Evolutionary conservation across 2,113 vertebrate genomes (phyloP).

Genomic region (Psilopsiagon aymara): DNA sequence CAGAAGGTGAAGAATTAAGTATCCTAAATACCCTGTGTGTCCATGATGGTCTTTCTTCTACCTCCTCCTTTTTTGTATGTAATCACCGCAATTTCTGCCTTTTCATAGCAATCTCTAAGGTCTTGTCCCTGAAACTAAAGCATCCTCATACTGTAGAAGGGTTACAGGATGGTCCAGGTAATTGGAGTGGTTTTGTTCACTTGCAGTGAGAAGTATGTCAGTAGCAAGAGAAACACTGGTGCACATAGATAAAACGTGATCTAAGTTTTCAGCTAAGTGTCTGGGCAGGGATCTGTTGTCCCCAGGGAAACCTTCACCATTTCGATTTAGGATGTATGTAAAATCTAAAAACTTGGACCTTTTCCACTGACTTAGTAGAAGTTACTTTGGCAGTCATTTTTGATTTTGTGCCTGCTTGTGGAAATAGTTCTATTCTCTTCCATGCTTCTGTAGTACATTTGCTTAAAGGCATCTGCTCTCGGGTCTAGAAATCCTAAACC

Average conservation of each 20-base stretch:
- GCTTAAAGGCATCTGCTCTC: neutral
- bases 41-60: neutral
- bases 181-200: neutral
- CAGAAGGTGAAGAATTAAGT: neutral
- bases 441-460: neutral
- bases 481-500: neutral
- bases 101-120: neutral
- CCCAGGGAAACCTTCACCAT: neutral
- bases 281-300: neutral
- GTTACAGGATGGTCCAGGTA: neutral
- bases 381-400: neutral
- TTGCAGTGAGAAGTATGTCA: neutral
- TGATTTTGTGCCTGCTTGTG: neutral
- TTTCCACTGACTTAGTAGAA: neutral
- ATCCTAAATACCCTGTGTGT: neutral
- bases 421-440: neutral
- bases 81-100: neutral
- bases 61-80: neutral
- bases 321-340: neutral
- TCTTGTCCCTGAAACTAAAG: neutral
- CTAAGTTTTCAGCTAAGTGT: neutral
- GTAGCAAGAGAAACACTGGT: neutral
- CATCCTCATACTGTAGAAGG: neutral
- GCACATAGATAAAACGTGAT: rapidly evolving
- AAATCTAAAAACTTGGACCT: neutral